Evolutionary conservation across 2,888 invertebrate genomes (phyloP), one percentile per base, ranked within the genome.

Genomic region (Mimas tiliae): DNA sequence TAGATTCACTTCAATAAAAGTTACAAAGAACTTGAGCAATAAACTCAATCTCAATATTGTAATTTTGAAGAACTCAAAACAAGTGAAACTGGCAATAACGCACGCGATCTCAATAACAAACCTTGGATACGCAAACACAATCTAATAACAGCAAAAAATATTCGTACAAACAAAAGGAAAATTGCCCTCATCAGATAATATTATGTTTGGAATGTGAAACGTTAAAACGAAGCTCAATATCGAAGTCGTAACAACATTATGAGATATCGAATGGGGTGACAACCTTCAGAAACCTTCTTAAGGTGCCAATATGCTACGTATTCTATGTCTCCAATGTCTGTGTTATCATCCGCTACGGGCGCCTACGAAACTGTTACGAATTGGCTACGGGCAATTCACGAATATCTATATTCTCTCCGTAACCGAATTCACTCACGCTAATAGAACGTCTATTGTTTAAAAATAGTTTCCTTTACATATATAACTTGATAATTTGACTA

Each of bases 191-290:
- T 53, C 51, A 62, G 53, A 63, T 45, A 27, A 27, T 27, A 65
- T 58, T 48, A 47, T 58, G 65, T 65, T 58, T 66, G 51, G 50
- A 50, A 42, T 62, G 27, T 51, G 62, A 62, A 62, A 51, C 62
- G 63, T 52, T 66, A 62, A 63, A 63, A 63, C 45, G 63, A 34
- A 66, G 45, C 38, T 55, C 55, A 47, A 64, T 50, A 55, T 65
- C 48, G 33, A 34, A 14, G 58, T 58, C 55, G 78, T 82, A 82
- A 86, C 83, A 81, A 80, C 81, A 84, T 85, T 88, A 86, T 83
- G 81, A 81, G 80, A 81, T 80, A 78, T 78, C 76, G 80, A 77
- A 87, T 85, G 79, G 82, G 82, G 87, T 89, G 88, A 84, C 84
- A 86, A 90, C 83, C 84, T 80, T 80, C 79, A 77, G 79, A 83